Conservation (phyloP, 2,797 vertebrate species). For the Apogon hyalosoma region DNA sequence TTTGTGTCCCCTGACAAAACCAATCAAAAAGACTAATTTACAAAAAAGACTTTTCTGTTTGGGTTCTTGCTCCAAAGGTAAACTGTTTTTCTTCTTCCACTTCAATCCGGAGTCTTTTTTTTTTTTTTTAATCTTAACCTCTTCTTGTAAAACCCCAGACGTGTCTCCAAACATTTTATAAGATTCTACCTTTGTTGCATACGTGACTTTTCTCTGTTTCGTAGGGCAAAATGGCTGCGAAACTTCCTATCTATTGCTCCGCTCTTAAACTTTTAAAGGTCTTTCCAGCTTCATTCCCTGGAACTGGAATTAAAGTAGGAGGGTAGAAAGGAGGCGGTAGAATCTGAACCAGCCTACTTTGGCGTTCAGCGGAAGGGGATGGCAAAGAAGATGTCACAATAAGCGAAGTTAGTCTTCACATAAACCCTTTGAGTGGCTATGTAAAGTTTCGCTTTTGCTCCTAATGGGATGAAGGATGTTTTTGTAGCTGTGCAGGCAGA, state of each 20-base stretch:
- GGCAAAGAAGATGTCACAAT: not conserved
- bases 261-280: slow-evolving; percentile 49
- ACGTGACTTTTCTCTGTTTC: slow-evolving; percentile 17
- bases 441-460: not conserved
- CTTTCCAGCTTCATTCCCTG: slow-evolving; percentile 27
- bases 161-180: not conserved
- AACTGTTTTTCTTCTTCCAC: no score
- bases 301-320: slow-evolving; percentile 18
- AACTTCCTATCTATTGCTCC: slow-evolving; percentile 46
- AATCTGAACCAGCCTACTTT: slow-evolving; percentile 2
- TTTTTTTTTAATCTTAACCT: no score
- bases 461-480: not conserved
- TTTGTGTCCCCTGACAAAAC: no score
- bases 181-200: slow-evolving; percentile 15
- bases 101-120: no score
- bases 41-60: no score
- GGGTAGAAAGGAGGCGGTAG: not conserved
- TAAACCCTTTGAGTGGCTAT: not conserved
- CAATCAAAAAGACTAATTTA: no score
- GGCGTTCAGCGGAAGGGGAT: slow-evolving; percentile 6
- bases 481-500: slow-evolving; percentile 24
- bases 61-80: no score
- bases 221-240: slow-evolving; percentile 15
- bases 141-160: no score
- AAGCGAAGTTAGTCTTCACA: slow-evolving; percentile 14